Evolutionary conservation across 2,113 vertebrate species (phyloP).

Genomic region (Myxocyprinus asiaticus): DNA sequence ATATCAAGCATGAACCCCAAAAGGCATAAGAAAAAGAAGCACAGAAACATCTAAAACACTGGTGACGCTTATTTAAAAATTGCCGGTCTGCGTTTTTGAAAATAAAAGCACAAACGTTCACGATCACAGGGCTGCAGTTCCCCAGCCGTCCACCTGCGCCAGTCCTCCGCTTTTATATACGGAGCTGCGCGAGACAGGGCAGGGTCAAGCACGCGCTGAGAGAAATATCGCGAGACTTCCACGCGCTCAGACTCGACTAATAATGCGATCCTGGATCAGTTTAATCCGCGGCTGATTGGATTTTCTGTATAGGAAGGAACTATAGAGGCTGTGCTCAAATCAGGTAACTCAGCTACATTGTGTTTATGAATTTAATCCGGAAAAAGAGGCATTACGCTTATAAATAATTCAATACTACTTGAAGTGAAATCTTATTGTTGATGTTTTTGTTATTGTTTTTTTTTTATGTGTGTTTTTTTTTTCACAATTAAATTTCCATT

Average conservation of each 20-base stretch:
- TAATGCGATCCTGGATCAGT: constrained; percentile 10
- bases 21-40: constrained; percentile 63
- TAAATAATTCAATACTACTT: too few relatives aligned
- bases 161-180: constrained; percentile 96
- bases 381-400: too few relatives aligned
- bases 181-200: constrained; percentile 89
- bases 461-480: too few relatives aligned
- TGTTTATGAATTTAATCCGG: too few relatives aligned
- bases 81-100: constrained; percentile 73
- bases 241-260: not conserved
- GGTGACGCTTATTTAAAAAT: constrained; percentile 69
- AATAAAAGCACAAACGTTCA: constrained; percentile 78
- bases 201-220: constrained; percentile 73
- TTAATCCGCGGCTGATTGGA: not conserved
- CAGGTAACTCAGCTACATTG: too few relatives aligned
- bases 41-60: constrained; percentile 74
- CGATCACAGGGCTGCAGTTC: constrained; percentile 81
- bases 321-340: too few relatives aligned
- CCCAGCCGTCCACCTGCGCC: constrained; percentile 88
- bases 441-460: too few relatives aligned
- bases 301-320: too few relatives aligned
- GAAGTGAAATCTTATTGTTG: too few relatives aligned
- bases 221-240: constrained; percentile 68
- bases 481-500: too few relatives aligned
- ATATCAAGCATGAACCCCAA: constrained; percentile 68